A percentile compares a stretch with the other conserved stretches of the same genome.
Conservation (phyloP, 2,888 invertebrate species). For the Synergus itoensis region DNA sequence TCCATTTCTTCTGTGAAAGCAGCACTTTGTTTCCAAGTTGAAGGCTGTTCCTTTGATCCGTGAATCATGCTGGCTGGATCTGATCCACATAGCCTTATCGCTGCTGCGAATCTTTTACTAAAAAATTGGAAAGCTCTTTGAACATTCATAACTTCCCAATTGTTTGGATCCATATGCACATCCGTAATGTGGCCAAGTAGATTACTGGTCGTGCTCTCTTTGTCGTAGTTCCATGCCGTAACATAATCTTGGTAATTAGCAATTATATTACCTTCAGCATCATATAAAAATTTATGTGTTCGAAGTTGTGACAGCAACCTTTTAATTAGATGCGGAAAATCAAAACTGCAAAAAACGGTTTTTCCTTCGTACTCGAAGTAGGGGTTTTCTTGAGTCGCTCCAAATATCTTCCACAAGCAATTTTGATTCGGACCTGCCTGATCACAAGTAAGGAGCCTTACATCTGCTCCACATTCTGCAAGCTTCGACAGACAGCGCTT, state of each 20-base stretch:
- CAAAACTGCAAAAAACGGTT: too few species aligned
- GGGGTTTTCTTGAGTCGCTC: too few species aligned
- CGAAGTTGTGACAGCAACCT: too few species aligned
- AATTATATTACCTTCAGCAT: too few species aligned
- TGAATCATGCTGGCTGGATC: not conserved
- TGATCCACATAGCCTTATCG: not conserved
- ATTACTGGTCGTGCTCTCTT: not conserved
- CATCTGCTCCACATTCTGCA: conserved; percentile 24
- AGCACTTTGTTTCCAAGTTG: conserved; percentile 48
- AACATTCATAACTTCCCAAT: not conserved
- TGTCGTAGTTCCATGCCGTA: not conserved
- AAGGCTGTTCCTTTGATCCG: conserved; percentile 12
- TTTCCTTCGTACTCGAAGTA: too few species aligned
- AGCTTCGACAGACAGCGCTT: not conserved
- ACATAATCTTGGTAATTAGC: not conserved
- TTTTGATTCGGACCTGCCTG: conserved; percentile 32
- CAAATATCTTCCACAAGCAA: not conserved
- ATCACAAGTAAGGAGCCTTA: conserved; percentile 30
- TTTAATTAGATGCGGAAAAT: too few species aligned
- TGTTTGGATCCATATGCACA: not conserved
- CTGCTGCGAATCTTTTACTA: not conserved
- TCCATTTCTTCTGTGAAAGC: conserved; percentile 48
- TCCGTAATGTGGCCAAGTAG: not conserved
- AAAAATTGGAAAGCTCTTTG: not conserved
- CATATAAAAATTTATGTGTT: too few species aligned